Evolutionary conservation across 2,888 invertebrate genomes (phyloP).

Genomic region (Neoascia interrupta): DNA sequence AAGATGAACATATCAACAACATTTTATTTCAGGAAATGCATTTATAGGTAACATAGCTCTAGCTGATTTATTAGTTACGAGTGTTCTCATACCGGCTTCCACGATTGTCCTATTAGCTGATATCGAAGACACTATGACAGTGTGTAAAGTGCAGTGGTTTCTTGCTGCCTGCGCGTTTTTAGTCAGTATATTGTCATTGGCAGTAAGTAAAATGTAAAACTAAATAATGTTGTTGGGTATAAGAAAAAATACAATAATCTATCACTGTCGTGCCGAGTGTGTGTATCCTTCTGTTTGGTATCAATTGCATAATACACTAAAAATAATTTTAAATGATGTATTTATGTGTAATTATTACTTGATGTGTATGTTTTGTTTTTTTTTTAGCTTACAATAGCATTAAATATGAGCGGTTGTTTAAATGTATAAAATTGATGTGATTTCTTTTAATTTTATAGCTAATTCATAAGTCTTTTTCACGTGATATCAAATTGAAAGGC

Average conservation of each 20-base stretch:
- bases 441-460: too few relatives aligned
- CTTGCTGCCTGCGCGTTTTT: conserved; percentile 84
- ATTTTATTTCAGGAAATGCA: conserved; percentile 82
- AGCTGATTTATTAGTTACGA: conserved; percentile 86
- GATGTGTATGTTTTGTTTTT: conserved; percentile 9
- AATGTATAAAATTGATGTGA: conserved; percentile 14
- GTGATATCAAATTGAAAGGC: too few relatives aligned
- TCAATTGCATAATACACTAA: conserved; percentile 8
- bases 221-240: conserved; percentile 27
- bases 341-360: conserved; percentile 36
- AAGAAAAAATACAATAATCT: conserved; percentile 17
- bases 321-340: not conserved
- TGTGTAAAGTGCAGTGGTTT: conserved; percentile 86
- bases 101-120: conserved; percentile 86
- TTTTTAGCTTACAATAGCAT: not conserved
- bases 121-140: conserved; percentile 81
- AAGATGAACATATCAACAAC: conserved; percentile 50
- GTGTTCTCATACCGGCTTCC: conserved; percentile 85
- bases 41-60: conserved; percentile 86
- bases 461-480: too few relatives aligned
- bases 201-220: conserved; percentile 79
- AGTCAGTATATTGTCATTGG: conserved; percentile 83
- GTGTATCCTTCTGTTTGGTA: conserved; percentile 19
- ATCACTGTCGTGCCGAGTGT: conserved; percentile 46
- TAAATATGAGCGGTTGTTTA: conserved; percentile 27